phyloP scores from a whole-genome alignment of 35 echinoderm and acorn worm species.

The Ophioderma brevispina region DNA sequence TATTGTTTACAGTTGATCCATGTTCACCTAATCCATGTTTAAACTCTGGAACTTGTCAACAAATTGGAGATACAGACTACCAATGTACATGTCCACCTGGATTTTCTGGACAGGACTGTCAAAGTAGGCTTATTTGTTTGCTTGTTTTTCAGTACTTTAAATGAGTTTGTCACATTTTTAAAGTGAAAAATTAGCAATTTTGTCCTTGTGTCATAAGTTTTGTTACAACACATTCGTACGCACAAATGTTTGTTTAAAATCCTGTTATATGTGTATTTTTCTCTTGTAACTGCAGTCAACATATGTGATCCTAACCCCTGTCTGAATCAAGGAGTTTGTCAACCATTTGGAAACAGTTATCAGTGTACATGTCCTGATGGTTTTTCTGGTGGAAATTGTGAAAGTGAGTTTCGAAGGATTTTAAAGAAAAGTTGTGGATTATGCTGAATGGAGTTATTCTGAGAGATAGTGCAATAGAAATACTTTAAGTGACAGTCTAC shows the following conservation, averaged over 20 bases:
- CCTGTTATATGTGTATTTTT: no score
- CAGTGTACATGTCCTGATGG: neutral
- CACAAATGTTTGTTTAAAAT: no score
- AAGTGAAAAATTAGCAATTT: no score
- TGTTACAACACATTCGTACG: no score
- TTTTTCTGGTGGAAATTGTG: neutral
- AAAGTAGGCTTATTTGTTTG: neutral
- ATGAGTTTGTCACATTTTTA: no score
- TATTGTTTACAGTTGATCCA: neutral
- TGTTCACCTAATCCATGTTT: neutral
- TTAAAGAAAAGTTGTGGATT: no score
- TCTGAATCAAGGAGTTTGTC: neutral
- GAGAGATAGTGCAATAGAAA: no score
- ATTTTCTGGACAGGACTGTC: neutral
- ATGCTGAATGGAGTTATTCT: no score
- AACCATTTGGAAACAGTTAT: neutral
- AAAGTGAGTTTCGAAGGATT: neutral
- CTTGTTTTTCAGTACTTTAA: no score
- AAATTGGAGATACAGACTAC: neutral
- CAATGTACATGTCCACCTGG: neutral
- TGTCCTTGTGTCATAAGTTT: no score
- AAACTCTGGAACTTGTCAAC: neutral
- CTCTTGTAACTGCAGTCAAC: neutral
- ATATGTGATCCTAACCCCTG: neutral
- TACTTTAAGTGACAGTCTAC: no score